Evolutionary conservation across 2,797 vertebrate genomes (phyloP), one percentile per base, ranked within the genome.

Genomic region (Anisognathus igniventris): DNA sequence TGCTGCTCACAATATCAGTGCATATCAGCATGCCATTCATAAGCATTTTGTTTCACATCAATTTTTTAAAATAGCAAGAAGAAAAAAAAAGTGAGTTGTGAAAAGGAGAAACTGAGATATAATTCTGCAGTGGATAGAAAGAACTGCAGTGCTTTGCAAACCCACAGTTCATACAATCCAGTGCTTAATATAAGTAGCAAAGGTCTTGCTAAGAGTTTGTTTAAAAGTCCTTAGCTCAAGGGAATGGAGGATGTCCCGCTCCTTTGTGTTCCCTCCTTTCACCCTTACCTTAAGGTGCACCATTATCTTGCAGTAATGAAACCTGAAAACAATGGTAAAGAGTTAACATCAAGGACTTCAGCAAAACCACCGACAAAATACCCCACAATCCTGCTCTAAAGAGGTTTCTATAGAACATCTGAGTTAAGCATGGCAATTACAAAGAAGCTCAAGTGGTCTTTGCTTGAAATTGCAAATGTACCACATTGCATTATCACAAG

Each of bases 381-480:
- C 62, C 56, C 50, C 65, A 57, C 71, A 81, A 35, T 86, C 77
- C 77, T 84, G 42, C 84, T 89, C 65, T 91, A 9, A 74, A 97
- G 92, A 95, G 91, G 79, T 91, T 97, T 97, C 92, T 95, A 56
- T 92, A 86, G 92, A 93, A 79, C 91, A 94, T 94, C 94, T 78
- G 91, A 96, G 92, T 97, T 95, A 96, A 96, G 96, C 96, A 80
- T 91, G 92, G 92, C 96, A 95, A 92, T 97, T 92, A 97, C 96
- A 96, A 95, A 75, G 89, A 95, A 93, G 77, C 95, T 95, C 92
- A 95, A 97, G 96, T 96, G 89, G 92, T 96, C 80, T 96, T 97
- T 90, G 71, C 86, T 95, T 97, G 96, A 98, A 97, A 96, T 95
- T 97, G 95, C 97, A 96, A 89, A 97, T 95, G 94, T 83, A 83